Conservation (phyloP, 2,888 invertebrate genomes). For the Timandra comae region DNA sequence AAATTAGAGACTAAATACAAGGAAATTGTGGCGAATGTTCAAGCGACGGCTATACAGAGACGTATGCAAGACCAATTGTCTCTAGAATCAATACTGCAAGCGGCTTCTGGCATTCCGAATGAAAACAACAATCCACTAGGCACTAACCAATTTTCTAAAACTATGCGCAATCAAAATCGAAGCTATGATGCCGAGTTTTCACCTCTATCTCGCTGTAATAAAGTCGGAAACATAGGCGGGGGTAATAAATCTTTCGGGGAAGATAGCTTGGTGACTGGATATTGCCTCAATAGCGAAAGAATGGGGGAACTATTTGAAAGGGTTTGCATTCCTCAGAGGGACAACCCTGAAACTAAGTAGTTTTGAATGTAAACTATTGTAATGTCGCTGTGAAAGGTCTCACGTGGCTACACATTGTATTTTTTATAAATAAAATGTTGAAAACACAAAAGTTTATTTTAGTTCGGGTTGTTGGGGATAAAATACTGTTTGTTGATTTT, state of each 20-base stretch:
- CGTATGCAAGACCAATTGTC: slow-evolving; percentile 60
- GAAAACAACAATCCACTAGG: slow-evolving; percentile 22
- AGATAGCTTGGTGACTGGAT: slow-evolving; percentile 39
- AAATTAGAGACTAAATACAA: slow-evolving; percentile 64
- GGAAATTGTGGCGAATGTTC: slow-evolving; percentile 60
- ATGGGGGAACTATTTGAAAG: slow-evolving; percentile 56
- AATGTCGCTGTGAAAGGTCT: slow-evolving; percentile 2
- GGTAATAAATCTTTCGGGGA: slow-evolving; percentile 43
- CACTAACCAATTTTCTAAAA: slow-evolving; percentile 33
- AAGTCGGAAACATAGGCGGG: slow-evolving; percentile 32
- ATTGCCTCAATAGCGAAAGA: slow-evolving; percentile 52
- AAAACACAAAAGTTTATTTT: too few species aligned
- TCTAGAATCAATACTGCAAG: slow-evolving; percentile 54
- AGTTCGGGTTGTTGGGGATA: too few species aligned
- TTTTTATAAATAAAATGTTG: too few species aligned
- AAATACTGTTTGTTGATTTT: too few species aligned
- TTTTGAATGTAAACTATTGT: slow-evolving; percentile 20
- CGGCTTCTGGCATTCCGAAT: slow-evolving; percentile 40
- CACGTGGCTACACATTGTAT: too few species aligned
- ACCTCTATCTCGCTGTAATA: slow-evolving; percentile 37
- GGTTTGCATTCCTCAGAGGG: slow-evolving; percentile 58
- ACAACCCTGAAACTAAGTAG: slow-evolving; percentile 37
- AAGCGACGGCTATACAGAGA: slow-evolving; percentile 61
- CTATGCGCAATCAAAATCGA: slow-evolving; percentile 36
- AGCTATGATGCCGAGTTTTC: slow-evolving; percentile 40